Base-by-base conservation (phyloP, 92 coral and sea anemone genomes). In the Pocillopora meandrina region DNA sequence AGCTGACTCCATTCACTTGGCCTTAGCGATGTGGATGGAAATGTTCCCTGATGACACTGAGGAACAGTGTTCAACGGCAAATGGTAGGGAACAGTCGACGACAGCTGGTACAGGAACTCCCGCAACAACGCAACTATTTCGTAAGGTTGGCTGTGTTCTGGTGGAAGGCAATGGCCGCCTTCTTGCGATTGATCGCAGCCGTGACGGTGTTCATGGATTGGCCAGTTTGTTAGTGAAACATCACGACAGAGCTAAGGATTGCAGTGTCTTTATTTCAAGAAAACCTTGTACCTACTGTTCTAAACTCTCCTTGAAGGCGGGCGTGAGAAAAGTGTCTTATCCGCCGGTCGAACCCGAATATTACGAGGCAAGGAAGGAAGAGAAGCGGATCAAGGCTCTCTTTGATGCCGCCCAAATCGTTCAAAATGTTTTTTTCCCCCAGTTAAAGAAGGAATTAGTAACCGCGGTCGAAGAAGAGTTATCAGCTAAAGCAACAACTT, bases 211-310 rank as follows among this genome's bases (percentile, higher is more conserved):
- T 13, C 95, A 92, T 42, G 95, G 89, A 42, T 79, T 90, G 10
- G 91, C 91, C 2, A 76, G 92, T 52, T 73, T 85, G 36, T 90
- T 92, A 20, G 88, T 90, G 52, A 83, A 85, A 71, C 86, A 86
- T 34, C 91, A 90, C 34, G 91, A 87, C 65, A 90, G 87, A 81
- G 84, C 52, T 9, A 78, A 85, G 60, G 90, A 86, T 15, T 84
- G 91, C 52, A 80, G 71, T 17, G 93, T 90, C 26, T 92, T 83
- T 71, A 31, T 92, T 35, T 92, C 95, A 16, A 85, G 95, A 11
- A 78, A 91, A 64, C 95, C 95, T 14, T 92, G 95, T 33, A 70
- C 91, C n/a, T 87, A 78, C 59, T 92, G 95, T 81, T 78, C 87
- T 12, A 92, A 92, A 77, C 91, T 92, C 12, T 84, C 90, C 10